Percentiles rank a stretch among this genome's conserved stretches.
Conservation (phyloP, 2,797 vertebrate species). For the Gymnothorax javanicus region DNA sequence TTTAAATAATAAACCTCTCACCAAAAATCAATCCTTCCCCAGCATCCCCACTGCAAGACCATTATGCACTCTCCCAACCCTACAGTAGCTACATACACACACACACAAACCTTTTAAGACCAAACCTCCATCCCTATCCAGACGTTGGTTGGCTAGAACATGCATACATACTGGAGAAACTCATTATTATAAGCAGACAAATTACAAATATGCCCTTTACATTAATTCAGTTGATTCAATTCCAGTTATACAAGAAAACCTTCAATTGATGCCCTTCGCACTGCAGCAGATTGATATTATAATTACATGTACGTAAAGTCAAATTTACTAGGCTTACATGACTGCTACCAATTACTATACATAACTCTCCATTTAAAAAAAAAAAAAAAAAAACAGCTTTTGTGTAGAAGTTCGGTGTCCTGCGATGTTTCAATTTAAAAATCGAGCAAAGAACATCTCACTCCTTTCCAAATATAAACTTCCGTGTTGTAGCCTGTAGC, state of each 20-base stretch:
- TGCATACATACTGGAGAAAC: background rate
- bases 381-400: background rate
- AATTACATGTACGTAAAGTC: background rate
- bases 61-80: background rate
- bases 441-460: background rate
- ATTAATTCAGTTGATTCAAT: background rate
- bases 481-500: background rate
- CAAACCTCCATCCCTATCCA: background rate
- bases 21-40: background rate
- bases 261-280: background rate
- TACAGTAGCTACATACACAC: background rate
- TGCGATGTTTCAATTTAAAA: background rate
- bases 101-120: background rate
- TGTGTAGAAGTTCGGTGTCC: background rate
- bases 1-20: background rate
- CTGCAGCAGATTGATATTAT: background rate
- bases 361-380: background rate
- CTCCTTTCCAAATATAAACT: background rate
- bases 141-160: background rate
- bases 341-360: background rate
- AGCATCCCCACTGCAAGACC: background rate
- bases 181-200: background rate
- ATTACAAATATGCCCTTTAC: background rate
- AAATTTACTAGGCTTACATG: background rate
- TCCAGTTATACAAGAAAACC: background rate